Evolutionary conservation across 2,797 vertebrate species (phyloP), one percentile per base, ranked within the genome.

Genomic region (Aldrovandia affinis): DNA sequence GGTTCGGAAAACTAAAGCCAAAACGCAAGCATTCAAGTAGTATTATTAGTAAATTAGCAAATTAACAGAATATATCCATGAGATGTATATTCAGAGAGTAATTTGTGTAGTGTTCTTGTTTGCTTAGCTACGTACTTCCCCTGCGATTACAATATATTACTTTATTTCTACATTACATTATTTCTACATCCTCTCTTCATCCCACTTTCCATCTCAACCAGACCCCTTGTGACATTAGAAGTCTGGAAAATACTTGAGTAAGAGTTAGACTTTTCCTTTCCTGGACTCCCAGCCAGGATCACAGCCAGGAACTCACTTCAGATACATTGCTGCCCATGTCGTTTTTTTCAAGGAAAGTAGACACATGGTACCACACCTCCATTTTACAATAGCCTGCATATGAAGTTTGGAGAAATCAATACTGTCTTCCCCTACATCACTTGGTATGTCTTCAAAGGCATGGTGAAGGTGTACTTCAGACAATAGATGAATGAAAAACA

Each of bases 401-500:
- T 50, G 47, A 6, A 50, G 6, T 3, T 14, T 78, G 47, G 22
- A 3, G 47, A 78, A 52, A 54, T 25, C 0, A 33, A 52, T 54
- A 52, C 9, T 52, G 12, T 47, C 77, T 50, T 52, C 22, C 25
- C 77, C 20, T 75, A 7, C 22, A 10, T 30, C 47, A 52, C 14
- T 54, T 47, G 12, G 12, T 22, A 68, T 8, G 30, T 39, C 52
- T 42, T 70, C 78, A 42, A 47, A 73, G 78, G 36, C 50, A 80
- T 22, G 33, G 47, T 18, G n/a, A 47, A 84, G 33, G 78, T 80
- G 59, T 2, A n/a, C 8, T 80, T 84, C 33, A 68, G 44, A 28
- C n/a, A n/a, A 52, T n/a, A 79, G 83, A 79, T 47, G 80, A 68
- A 59, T 57, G 39, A 42, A 18, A 22, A 25, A 47, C 22, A n/a